Evolutionary conservation across 2,113 vertebrate species (phyloP), one percentile per base, ranked within the genome.

Genomic region (Cyanistes caeruleus): DNA sequence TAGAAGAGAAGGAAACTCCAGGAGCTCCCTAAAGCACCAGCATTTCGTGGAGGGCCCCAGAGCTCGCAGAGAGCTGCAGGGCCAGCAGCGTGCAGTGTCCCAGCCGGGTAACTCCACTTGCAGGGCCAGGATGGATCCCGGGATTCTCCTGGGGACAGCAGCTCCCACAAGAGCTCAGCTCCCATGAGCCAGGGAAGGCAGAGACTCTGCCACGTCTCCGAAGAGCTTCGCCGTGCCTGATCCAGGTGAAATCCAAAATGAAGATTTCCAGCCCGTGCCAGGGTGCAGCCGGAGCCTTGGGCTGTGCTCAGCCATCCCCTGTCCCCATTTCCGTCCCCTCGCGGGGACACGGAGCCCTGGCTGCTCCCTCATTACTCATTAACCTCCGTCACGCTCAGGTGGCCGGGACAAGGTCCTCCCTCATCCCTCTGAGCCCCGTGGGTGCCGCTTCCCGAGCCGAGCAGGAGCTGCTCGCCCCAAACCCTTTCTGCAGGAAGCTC

Each of bases 291-390:
- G 2, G 3, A 0, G 15, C 33, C 3, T 13, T 2, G 83, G 74
- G n/a, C 31, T 10, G 62, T 11, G 64, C 78, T 64, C 31, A 5
- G 7, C 35, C 4, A 0, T 27, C 65, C 85, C 35, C 68, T 74
- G 76, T 22, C 58, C 27, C 44, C 24, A 0, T 37, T 65, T 16
- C 79, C 48, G 24, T 63, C 55, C 73, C 84, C 60, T 51, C 0
- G 0, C 31, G 0, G 15, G 53, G 68, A 74, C 77, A 3, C 68
- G 1, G 87, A 41, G 78, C 69, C 53, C 39, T 18, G 60, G 53
- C 72, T 77, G 86, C 80, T 90, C 64, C 83, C 80, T 89, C 84
- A 23, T 96, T 73, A 92, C 84, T 92, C 92, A 94, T 90, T 91
- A 89, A 94, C 53, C 58, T 39, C 55, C 1, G 2, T 43, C 7